Evolutionary conservation across 2,797 vertebrate genomes (phyloP).

Genomic region (Gastrophryne carolinensis): DNA sequence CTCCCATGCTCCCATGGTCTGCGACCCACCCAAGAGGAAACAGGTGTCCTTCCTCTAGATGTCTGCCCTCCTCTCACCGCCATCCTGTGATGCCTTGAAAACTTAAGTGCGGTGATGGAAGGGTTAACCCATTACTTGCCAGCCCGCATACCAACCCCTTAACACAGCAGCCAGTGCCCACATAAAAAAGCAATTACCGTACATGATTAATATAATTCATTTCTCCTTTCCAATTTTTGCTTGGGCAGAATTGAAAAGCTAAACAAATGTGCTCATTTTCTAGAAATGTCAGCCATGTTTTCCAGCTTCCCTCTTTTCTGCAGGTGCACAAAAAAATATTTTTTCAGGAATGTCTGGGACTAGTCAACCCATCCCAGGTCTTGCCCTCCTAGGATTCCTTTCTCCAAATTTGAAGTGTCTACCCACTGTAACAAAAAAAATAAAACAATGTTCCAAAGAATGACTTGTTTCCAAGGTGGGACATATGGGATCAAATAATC

Average conservation of each 20-base stretch:
- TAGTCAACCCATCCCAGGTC: conserved; percentile 24
- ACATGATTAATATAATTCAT: conserved; percentile 68
- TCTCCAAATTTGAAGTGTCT: background rate
- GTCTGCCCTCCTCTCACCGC: conserved; percentile 1
- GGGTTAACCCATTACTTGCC: conserved; percentile 42
- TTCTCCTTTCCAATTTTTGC: conserved; percentile 54
- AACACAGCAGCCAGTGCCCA: conserved; percentile 52
- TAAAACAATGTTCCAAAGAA: too few relatives aligned
- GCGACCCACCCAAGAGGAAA: conserved; percentile 48
- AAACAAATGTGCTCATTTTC: conserved; percentile 73
- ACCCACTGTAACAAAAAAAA: too few relatives aligned
- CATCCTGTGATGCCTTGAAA: background rate
- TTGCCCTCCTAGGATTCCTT: background rate
- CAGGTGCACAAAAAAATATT: conserved; percentile 68
- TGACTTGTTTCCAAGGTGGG: too few relatives aligned
- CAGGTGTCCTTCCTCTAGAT: conserved; percentile 71
- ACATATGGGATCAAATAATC: too few relatives aligned
- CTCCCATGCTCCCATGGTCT: conserved; percentile 42
- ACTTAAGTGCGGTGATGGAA: conserved; percentile 3
- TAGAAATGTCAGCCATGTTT: conserved; percentile 66
- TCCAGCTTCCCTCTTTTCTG: conserved; percentile 63
- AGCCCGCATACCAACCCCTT: conserved; percentile 53
- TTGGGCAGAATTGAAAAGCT: conserved; percentile 65
- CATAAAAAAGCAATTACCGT: conserved; percentile 58
- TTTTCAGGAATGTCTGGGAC: conserved; percentile 41